Evolutionary conservation across 2,888 invertebrate species (phyloP).

Genomic region (Endotricha flammealis): DNA sequence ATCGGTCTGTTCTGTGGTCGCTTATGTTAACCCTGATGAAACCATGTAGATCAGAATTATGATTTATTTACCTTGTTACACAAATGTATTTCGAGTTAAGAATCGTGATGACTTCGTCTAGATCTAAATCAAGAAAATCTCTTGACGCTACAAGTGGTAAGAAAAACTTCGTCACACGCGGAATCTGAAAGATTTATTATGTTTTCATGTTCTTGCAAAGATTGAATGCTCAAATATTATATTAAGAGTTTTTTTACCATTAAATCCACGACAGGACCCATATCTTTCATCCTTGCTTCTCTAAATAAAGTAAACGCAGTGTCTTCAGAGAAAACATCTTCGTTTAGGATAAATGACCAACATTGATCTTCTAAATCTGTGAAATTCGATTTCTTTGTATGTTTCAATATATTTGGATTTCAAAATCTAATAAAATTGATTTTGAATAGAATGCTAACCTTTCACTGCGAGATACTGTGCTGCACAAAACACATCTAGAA

Average conservation of each 20-base stretch:
- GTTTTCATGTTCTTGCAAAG: background rate
- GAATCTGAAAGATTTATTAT: constrained; percentile 58
- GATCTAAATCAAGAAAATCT: constrained; percentile 83
- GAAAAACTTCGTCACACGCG: constrained; percentile 86
- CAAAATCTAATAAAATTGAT: no score
- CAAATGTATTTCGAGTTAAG: constrained; percentile 85
- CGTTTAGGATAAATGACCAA: constrained; percentile 85
- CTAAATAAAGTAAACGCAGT: constrained; percentile 84
- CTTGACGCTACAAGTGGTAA: constrained; percentile 85
- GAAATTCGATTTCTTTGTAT: constrained; percentile 8
- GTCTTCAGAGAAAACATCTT: constrained; percentile 84
- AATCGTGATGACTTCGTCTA: constrained; percentile 82
- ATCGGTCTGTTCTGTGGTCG: no score
- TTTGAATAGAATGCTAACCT: constrained; percentile 57
- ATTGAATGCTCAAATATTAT: no score
- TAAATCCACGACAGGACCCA: constrained; percentile 81
- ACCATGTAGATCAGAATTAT: background rate
- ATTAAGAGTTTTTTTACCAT: constrained; percentile 75
- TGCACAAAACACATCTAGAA: constrained; percentile 84
- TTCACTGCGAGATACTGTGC: constrained; percentile 84
- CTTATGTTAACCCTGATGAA: no score
- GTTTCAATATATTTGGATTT: no score
- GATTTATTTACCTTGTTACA: constrained; percentile 80
- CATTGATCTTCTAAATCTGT: constrained; percentile 86
- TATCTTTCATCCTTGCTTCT: constrained; percentile 75